Evolutionary conservation across 2,797 vertebrate genomes (phyloP), one percentile per base, ranked within the genome.

Genomic region (Peromyscus melanophrys): DNA sequence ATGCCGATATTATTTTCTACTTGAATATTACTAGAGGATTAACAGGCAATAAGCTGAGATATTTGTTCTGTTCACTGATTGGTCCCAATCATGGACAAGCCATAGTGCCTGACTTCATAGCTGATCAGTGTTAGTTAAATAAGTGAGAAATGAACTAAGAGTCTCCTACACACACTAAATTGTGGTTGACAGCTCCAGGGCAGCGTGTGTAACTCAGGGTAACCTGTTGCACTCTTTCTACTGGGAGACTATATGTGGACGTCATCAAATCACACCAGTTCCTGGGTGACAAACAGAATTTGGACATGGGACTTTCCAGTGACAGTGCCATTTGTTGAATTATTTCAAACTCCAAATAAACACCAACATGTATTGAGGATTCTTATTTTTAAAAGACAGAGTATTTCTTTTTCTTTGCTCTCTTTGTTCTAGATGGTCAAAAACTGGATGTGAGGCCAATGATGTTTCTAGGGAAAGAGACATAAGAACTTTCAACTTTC

Each of bases 401-500:
- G 31, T 61, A 78, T 89, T 87, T 83, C 0, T 76, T 96, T 92
- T 75, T 84, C 57, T 93, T 94, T 94, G 84, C 75, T 73, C 61
- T 95, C 80, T 93, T 40, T 55, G 67, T 57, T 67, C 65, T 84
- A 93, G 29, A 49, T 23, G 8, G 23, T 89, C 46, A 76, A 92
- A 97, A 94, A 90, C 71, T 63, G 78, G 16, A 1, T 94, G 34
- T 86, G 37, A 92, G 49, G 65, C 94, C 75, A 90, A 61, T 90
- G 61, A 94, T 89, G 43, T 81, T 90, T 69, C 90, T 84, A 95
- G n/a, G 59, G 37, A 17, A 86, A 88, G 95, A 85, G 94, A 43
- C 94, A 46, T 95, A 94, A 97, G 95, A 83, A 93, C 92, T 97
- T 67, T 34, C 65, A 67, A 34, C 29, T 67, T 34, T 94, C 80